Base-by-base conservation (phyloP, 2,797 vertebrate species). In the Mionectes olivaceus region DNA sequence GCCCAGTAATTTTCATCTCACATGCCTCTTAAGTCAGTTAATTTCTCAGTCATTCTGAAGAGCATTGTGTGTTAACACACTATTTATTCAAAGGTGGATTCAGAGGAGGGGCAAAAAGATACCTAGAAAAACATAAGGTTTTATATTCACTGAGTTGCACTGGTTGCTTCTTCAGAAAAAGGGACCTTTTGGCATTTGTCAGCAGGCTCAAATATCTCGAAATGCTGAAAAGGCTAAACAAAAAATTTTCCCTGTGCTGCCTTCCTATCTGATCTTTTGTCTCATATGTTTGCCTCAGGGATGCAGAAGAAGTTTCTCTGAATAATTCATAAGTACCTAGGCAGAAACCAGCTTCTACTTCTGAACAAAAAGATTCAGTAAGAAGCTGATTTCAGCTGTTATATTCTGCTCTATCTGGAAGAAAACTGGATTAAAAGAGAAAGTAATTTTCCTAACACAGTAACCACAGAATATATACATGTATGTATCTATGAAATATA, bases 261-360 rank as follows among this genome's bases (percentile, higher is more conserved):
- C 89, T 96, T 97, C 93, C 94, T 95, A 95, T 78, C 75, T 94
- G 93, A 97, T 97, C 95, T 95, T 97, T 94, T 96, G 97, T 97
- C 95, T 98, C 88, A 35, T 80, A 73, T 96, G 91, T 93, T 97
- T 76, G 91, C 94, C 90, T 96, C 77, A 92, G 96, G 96, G 95
- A 96, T 71, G 89, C 84, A 96, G 11, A 27, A 94, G 97, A 97
- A 96, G 93, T 78, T 81, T 94, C 52, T 89, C 93, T 97, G 95
- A 97, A 98, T 98, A 97, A 98, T 98, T 97, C 83, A 98, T 83
- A 53, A 82, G 67, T 65, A 92, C 68, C 27, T 9, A 84, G 95
- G 71, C 70, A 86, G 94, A 96, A 94, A 94, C 39, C 73, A 9
- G 18, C 81, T 90, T 94, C 83, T 80, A 82, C 80, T 95, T 96